phyloP scores from a whole-genome alignment of 2,797 vertebrate species.

The Phataginus tricuspis region DNA sequence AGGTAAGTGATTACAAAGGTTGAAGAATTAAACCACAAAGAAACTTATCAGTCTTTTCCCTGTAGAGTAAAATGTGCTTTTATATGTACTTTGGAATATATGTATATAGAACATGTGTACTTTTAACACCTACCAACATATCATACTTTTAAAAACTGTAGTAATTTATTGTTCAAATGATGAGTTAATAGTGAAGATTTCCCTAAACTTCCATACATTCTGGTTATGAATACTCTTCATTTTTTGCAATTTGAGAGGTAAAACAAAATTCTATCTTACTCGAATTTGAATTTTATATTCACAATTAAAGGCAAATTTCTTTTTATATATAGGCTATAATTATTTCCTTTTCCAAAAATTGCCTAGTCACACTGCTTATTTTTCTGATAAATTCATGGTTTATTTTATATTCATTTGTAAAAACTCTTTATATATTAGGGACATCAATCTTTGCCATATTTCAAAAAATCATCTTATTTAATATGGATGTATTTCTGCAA shows the following conservation, averaged over 20 bases:
- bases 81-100: too few relatives aligned
- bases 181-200: neutral
- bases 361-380: neutral
- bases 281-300: neutral
- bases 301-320: neutral
- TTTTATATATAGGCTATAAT: neutral
- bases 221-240: neutral
- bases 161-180: neutral
- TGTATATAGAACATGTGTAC: too few relatives aligned
- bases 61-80: neutral
- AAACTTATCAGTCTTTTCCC: neutral
- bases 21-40: neutral
- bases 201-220: neutral
- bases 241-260: neutral
- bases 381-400: neutral
- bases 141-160: neutral
- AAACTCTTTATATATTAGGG: neutral
- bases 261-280: neutral
- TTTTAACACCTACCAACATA: neutral
- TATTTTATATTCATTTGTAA: neutral
- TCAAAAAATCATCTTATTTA: neutral
- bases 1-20: accelerated
- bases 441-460: constrained; percentile 42
- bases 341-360: neutral
- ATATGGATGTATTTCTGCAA: neutral